Percentiles rank a stretch among this genome's conserved stretches.
Conservation (phyloP, 2,888 invertebrate genomes). For the Ennomos erosarius region DNA sequence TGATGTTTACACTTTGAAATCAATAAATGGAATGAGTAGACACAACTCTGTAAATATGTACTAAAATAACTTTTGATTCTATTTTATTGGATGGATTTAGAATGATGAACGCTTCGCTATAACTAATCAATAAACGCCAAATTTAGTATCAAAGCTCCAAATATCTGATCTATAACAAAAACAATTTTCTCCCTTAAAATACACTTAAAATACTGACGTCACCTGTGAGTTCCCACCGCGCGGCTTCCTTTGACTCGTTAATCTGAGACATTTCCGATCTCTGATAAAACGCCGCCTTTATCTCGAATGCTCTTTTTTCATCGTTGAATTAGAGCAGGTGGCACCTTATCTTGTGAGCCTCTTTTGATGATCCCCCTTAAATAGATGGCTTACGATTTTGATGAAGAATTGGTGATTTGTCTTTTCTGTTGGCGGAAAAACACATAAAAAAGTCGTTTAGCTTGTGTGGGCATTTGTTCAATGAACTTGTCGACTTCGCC, state of each 20-base stretch:
- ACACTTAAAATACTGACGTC: not conserved
- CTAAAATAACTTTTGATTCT: too few relatives aligned
- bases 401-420: not conserved
- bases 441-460: too few relatives aligned
- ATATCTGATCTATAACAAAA: not conserved
- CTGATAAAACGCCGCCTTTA: conserved; percentile 32
- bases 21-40: too few relatives aligned
- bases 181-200: too few relatives aligned
- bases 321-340: conserved; percentile 15
- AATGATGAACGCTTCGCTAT: too few relatives aligned
- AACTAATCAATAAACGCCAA: too few relatives aligned
- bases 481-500: too few relatives aligned
- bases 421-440: conserved; percentile 1
- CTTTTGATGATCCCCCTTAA: conserved; percentile 15
- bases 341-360: conserved; percentile 4
- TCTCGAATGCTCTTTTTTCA: conserved; percentile 17
- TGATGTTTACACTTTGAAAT: too few relatives aligned
- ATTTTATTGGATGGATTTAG: too few relatives aligned
- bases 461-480: too few relatives aligned
- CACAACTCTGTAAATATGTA: too few relatives aligned
- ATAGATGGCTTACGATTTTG: conserved; percentile 6
- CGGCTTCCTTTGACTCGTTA: conserved; percentile 28
- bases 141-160: not conserved
- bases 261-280: conserved; percentile 38
- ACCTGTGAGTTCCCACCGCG: conserved; percentile 16